These are phyloP conservation scores for Riptortus pedestris DNA, from an alignment of 1,140 invertebrate genomes.

Conservation along the genomic window DNA sequence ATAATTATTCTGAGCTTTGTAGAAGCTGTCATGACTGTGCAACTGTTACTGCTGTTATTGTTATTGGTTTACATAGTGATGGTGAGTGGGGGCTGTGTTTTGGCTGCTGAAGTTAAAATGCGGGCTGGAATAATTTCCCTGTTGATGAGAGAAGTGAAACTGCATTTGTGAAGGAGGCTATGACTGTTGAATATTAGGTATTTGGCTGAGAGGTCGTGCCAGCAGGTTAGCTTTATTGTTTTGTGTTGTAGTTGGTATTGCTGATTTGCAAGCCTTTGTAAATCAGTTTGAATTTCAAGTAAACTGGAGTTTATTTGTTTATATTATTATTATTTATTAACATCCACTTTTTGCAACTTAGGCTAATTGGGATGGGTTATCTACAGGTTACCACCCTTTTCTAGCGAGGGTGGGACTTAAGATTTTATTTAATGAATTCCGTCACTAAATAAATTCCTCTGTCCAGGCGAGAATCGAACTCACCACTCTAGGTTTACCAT, in stretches of 20 bases:
- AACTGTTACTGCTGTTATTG: constrained; percentile 41
- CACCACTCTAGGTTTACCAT: too few relatives aligned
- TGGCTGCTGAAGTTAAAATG: constrained; percentile 12
- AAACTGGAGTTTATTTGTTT: constrained; percentile 87
- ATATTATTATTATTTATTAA: too few relatives aligned
- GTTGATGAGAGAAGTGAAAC: constrained; percentile 28
- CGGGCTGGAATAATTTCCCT: constrained; percentile 3
- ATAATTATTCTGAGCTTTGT: constrained; percentile 1
- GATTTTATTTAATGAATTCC: too few relatives aligned
- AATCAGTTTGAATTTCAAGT: constrained; percentile 84
- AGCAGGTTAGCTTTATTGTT: constrained; percentile 37
- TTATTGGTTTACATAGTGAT: constrained; percentile 11
- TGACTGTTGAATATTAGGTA: constrained; percentile 26
- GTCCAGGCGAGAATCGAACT: too few relatives aligned
- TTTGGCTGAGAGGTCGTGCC: constrained; percentile 7
- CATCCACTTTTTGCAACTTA: too few relatives aligned
- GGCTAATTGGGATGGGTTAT: too few relatives aligned
- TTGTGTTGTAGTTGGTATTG: constrained; percentile 79
- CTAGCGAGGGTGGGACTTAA: too few relatives aligned
- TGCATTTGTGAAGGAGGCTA: constrained; percentile 30
- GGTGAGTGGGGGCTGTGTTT: neutral
- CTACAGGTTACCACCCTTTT: too few relatives aligned
- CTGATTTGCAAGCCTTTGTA: constrained; percentile 73
- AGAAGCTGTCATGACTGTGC: constrained; percentile 22
- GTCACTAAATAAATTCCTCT: too few relatives aligned